Percentiles rank a stretch among this genome's conserved stretches.
These are phyloP conservation scores for Drosophila neonasuta DNA, from an alignment of 2,888 invertebrate species.

Conservation along the genomic window DNA sequence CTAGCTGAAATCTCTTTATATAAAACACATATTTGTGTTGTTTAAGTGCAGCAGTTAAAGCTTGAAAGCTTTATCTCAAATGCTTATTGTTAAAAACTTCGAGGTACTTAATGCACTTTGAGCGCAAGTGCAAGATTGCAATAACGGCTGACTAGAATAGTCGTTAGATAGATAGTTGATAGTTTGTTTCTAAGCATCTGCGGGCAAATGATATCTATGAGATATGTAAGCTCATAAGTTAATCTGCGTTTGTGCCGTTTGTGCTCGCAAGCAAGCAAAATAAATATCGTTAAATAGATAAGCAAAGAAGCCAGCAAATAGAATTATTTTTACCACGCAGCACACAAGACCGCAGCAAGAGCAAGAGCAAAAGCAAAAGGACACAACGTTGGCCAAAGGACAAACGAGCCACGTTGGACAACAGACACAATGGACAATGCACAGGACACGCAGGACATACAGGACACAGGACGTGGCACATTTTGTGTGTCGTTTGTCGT, in stretches of 20 bases:
- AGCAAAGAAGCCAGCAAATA: constrained; percentile 68
- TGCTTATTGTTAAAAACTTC: no score
- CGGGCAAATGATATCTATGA: constrained; percentile 21
- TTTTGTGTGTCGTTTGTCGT: constrained; percentile 41
- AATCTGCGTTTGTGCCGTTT: constrained; percentile 44
- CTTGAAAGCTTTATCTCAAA: no score
- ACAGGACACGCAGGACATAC: constrained; percentile 1
- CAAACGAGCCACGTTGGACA: constrained; percentile 38
- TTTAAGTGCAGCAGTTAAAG: no score
- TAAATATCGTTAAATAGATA: constrained; percentile 68
- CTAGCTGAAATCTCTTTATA: no score
- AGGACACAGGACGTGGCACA: constrained; percentile 8
- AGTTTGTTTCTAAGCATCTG: not conserved
- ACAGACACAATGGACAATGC: constrained; percentile 7
- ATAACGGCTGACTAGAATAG: no score
- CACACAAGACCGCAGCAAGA: constrained; percentile 4
- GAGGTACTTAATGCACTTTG: not conserved
- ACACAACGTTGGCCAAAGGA: constrained; percentile 19
- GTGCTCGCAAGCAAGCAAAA: constrained; percentile 38
- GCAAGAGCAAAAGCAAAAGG: constrained; percentile 6
- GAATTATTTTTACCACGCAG: constrained; percentile 55
- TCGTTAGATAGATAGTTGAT: constrained; percentile 1
- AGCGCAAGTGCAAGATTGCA: no score
- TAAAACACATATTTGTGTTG: no score
- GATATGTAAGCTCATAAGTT: constrained; percentile 53